Evolutionary conservation across 2,888 invertebrate genomes (phyloP).

Genomic region (Microplitis deprimator): DNA sequence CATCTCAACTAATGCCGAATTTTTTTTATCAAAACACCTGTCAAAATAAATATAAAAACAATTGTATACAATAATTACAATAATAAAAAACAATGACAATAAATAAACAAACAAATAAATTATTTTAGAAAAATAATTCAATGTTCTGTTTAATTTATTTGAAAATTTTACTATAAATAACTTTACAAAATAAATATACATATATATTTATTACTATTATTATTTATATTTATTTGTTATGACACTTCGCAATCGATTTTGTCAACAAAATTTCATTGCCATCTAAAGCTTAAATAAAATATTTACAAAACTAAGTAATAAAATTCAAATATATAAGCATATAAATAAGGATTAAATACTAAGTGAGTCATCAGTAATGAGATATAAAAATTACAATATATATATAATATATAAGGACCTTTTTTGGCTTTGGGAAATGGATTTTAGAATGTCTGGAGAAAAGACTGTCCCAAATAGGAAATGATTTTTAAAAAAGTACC

Average conservation of each 20-base stretch:
- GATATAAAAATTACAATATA: background rate
- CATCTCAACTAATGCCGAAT: background rate
- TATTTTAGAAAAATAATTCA: too few species aligned
- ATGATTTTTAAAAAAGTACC: constrained; percentile 6
- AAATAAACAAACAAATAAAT: too few species aligned
- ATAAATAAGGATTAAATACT: background rate
- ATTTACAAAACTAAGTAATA: background rate
- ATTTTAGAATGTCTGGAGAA: constrained; percentile 6
- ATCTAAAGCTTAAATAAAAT: background rate
- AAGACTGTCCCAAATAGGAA: constrained; percentile 34
- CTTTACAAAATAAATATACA: background rate
- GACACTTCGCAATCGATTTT: background rate
- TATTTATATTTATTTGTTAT: background rate
- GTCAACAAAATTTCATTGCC: background rate
- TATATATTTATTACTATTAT: background rate
- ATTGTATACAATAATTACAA: background rate
- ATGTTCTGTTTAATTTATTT: too few species aligned
- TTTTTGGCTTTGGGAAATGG: constrained; percentile 7
- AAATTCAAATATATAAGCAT: background rate
- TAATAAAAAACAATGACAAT: too few species aligned
- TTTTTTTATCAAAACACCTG: background rate
- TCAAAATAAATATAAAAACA: background rate
- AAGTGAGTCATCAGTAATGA: background rate
- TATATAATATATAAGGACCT: background rate
- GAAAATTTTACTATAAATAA: background rate